Evolutionary conservation across 1,140 invertebrate genomes (phyloP).

Genomic region (Caenorhabditis brenneri): DNA sequence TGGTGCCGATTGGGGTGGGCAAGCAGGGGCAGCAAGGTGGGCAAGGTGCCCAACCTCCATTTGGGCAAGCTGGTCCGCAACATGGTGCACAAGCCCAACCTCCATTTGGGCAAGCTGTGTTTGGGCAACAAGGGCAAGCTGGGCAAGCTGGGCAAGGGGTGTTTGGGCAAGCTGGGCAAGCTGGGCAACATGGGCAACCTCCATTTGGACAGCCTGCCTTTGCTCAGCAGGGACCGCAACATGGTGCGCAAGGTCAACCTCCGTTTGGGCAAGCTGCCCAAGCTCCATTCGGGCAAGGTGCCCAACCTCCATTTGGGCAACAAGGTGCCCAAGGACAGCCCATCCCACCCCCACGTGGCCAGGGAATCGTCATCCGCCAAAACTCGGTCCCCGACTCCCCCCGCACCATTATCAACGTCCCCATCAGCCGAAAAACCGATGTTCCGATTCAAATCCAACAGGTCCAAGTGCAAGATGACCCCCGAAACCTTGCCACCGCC

Average conservation of each 20-base stretch:
- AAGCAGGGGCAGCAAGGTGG: too few species aligned
- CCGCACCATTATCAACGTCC: not conserved
- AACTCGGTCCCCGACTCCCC: conserved; percentile 9
- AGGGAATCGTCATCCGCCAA: not conserved
- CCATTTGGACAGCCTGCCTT: too few species aligned
- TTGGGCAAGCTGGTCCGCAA: not conserved
- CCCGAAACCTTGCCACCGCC: conserved; percentile 37
- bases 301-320: too few species aligned
- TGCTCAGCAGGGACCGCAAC: too few species aligned
- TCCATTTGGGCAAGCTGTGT: too few species aligned
- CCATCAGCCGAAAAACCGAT: not conserved
- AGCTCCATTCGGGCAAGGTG: too few species aligned
- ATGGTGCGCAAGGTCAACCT: too few species aligned
- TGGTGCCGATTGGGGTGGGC: not conserved
- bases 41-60: too few species aligned
- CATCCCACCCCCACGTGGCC: not conserved
- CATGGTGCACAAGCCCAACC: not conserved
- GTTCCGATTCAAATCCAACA: conserved; percentile 7
- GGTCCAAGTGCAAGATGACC: not conserved
- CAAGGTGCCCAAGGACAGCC: not conserved
- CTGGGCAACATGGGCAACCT: too few species aligned
- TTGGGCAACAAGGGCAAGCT: too few species aligned
- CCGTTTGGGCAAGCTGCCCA: not conserved
- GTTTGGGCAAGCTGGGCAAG: too few species aligned
- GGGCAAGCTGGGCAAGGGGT: too few species aligned